Evolutionary conservation across 1,140 invertebrate species (phyloP).

Genomic region (Coptotermes formosanus): DNA sequence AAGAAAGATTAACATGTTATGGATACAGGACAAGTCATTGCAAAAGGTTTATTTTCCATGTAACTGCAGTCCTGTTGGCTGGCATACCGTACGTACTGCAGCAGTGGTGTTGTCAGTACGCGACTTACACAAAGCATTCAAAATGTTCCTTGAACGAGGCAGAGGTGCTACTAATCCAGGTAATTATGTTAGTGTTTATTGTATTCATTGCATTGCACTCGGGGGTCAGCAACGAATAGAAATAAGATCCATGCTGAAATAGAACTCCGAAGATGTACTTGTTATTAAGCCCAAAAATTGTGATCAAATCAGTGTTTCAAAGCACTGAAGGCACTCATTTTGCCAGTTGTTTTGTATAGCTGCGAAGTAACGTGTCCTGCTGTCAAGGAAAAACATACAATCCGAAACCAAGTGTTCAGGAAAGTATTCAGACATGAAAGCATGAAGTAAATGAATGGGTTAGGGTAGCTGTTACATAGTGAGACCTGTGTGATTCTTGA

Average conservation of each 20-base stretch:
- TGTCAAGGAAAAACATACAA: not conserved
- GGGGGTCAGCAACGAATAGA: not conserved
- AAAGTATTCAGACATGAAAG: not conserved
- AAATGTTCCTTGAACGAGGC: conserved; percentile 23
- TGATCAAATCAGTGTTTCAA: no score
- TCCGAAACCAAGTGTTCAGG: not conserved
- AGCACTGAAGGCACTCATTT: not conserved
- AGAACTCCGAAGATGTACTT: not conserved
- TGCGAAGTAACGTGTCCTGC: not conserved
- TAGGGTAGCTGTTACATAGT: no score
- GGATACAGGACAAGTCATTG: not conserved
- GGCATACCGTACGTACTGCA: conserved; percentile 18
- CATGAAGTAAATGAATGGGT: no score
- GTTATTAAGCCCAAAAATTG: no score
- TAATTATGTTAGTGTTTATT: conserved; percentile 16
- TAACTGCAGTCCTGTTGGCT: not conserved
- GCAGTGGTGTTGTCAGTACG: conserved; percentile 24
- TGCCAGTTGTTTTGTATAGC: not conserved
- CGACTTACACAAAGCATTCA: not conserved
- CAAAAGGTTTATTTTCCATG: conserved; percentile 15
- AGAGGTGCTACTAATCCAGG: conserved; percentile 22
- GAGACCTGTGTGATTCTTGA: no score
- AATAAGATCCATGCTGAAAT: not conserved
- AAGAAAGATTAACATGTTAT: conserved; percentile 15
- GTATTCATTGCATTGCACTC: not conserved